A percentile compares a stretch with the other conserved stretches of the same genome.
Evolutionary conservation across 2,888 invertebrate species (phyloP).

Genomic region (Trichopoda pennipes): DNA sequence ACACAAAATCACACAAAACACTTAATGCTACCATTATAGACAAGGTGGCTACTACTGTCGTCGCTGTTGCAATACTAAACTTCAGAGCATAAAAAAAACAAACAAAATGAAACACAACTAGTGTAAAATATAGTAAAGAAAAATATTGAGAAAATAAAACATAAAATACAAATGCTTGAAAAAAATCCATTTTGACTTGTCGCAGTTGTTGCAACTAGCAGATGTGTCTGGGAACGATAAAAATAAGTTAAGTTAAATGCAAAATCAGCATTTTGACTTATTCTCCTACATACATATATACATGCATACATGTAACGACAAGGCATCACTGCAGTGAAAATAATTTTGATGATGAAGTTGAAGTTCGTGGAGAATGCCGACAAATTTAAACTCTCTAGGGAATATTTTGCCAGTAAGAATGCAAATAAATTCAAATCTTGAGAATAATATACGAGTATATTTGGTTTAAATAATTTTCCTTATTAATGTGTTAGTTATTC

Average conservation of each 20-base stretch:
- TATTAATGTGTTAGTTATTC: not conserved
- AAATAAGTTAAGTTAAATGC: constrained; percentile 48
- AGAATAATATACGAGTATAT: constrained; percentile 17
- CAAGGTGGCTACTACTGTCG: constrained; percentile 59
- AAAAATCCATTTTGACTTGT: constrained; percentile 18
- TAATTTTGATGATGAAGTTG: constrained; percentile 42
- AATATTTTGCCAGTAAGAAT: constrained; percentile 52
- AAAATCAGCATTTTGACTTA: constrained; percentile 62
- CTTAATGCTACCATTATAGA: constrained; percentile 60
- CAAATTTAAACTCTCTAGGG: constrained; percentile 71
- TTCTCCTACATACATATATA: too few species aligned
- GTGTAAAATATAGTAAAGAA: constrained; percentile 34
- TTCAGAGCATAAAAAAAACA: constrained; percentile 1
- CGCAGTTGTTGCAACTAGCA: constrained; percentile 17
- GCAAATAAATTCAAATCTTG: constrained; percentile 34
- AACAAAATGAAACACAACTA: constrained; percentile 37
- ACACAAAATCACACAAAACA: constrained; percentile 46
- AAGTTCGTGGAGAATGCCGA: constrained; percentile 67
- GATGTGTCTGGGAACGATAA: constrained; percentile 65
- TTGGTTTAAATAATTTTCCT: constrained; percentile 5
- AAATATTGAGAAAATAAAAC: constrained; percentile 37
- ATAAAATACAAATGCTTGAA: constrained; percentile 30
- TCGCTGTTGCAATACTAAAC: constrained; percentile 48
- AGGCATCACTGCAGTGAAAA: constrained; percentile 5
- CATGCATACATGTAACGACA: not conserved